Conservation (phyloP, 2,113 vertebrate genomes). For the Nyctereutes procyonoides region DNA sequence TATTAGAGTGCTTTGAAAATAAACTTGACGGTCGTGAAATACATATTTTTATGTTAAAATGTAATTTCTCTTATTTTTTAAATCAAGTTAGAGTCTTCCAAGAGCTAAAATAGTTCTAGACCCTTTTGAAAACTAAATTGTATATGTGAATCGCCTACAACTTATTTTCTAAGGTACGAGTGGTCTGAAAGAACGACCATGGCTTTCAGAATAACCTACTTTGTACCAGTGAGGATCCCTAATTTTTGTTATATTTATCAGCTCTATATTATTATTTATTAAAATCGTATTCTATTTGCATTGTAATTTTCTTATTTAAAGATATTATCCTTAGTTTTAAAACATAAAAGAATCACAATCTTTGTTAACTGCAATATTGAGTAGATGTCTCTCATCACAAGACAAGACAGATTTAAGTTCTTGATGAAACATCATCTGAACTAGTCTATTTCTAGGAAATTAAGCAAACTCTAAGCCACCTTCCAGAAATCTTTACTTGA, state of each 20-base stretch:
- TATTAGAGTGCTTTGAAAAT: constrained; percentile 35
- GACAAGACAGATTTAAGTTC: not conserved
- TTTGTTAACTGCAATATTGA: not conserved
- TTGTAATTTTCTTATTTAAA: not conserved
- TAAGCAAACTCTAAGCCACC: not conserved
- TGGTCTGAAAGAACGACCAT: not conserved
- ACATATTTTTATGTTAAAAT: constrained; percentile 49
- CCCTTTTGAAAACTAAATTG: constrained; percentile 27
- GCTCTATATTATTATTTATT: not conserved
- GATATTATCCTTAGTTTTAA: not conserved
- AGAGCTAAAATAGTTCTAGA: not conserved
- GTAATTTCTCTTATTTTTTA: not conserved
- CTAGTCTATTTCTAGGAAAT: not conserved
- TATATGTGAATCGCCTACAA: not conserved
- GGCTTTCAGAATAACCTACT: not conserved
- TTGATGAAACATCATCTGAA: not conserved
- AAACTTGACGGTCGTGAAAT: not conserved
- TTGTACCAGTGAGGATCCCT: not conserved
- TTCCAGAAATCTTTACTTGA: not conserved
- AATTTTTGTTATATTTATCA: not conserved
- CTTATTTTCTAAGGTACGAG: not conserved
- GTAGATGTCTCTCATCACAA: not conserved
- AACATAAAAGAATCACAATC: not conserved
- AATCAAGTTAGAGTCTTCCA: constrained; percentile 6
- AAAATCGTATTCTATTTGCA: not conserved